Conservation (phyloP, 1,140 invertebrate genomes). For the Drosophila pandora region DNA sequence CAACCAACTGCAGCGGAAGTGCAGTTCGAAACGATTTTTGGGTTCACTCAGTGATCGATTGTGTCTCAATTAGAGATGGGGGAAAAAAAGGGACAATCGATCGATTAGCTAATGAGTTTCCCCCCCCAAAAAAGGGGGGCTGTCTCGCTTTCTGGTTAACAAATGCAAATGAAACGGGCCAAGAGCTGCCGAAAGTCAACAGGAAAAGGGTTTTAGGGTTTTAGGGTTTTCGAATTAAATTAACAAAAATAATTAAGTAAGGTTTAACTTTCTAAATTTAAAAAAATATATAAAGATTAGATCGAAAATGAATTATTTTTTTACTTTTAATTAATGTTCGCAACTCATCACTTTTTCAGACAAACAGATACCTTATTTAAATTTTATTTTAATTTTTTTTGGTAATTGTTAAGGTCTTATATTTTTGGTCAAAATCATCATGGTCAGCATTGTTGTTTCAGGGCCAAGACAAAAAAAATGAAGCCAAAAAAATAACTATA, state of each 20-base stretch:
- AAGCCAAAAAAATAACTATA: neutral
- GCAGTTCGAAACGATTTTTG: constrained; percentile 34
- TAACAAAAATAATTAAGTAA: neutral
- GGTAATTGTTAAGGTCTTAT: constrained; percentile 24
- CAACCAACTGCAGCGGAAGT: constrained; percentile 36
- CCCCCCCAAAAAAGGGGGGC: neutral
- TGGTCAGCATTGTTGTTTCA: constrained; percentile 35
- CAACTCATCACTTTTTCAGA: constrained; percentile 22
- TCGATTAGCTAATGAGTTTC: constrained; percentile 46
- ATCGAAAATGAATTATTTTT: too few species aligned
- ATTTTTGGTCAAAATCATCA: constrained; percentile 25
- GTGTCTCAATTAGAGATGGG: constrained; percentile 54
- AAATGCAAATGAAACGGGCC: constrained; percentile 7
- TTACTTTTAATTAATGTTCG: constrained; percentile 26
- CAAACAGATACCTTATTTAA: constrained; percentile 18
- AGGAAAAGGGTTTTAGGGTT: neutral
- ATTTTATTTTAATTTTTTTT: constrained; percentile 21
- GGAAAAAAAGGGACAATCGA: constrained; percentile 9
- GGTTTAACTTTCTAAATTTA: neutral
- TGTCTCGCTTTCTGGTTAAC: neutral
- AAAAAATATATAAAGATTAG: too few species aligned
- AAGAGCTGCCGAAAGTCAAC: neutral
- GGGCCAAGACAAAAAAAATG: constrained; percentile 25
- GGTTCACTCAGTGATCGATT: constrained; percentile 23
- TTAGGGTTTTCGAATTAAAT: neutral